A percentile compares a stretch with the other conserved stretches of the same genome.
Evolutionary conservation across 2,113 vertebrate genomes (phyloP).

Genomic region (Alligator sinensis): DNA sequence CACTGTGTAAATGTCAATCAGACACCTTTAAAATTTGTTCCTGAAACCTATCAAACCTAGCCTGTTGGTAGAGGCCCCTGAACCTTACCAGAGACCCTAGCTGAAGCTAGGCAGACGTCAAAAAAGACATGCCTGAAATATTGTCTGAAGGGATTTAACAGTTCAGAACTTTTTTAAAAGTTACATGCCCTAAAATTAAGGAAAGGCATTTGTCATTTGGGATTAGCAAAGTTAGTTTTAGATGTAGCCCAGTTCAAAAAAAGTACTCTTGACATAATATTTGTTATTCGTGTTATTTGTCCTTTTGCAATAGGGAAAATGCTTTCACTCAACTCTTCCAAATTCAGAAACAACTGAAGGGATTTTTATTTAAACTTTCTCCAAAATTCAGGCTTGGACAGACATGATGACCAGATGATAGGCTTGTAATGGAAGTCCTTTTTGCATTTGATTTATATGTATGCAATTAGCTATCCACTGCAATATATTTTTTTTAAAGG

Average conservation of each 20-base stretch:
- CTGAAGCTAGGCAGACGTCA: neutral
- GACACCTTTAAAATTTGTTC: neutral
- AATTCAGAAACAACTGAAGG: neutral
- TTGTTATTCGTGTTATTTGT: neutral
- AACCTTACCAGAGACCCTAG: neutral
- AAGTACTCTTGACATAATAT: neutral
- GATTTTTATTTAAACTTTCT: accelerated
- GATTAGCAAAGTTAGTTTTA: neutral
- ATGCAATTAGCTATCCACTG: neutral
- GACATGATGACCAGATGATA: neutral
- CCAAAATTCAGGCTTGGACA: neutral
- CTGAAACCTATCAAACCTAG: neutral
- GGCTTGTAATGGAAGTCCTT: neutral
- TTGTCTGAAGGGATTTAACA: neutral
- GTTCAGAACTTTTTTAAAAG: neutral
- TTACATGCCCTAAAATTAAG: neutral
- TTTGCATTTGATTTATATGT: neutral
- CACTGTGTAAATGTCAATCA: neutral
- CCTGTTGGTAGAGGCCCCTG: neutral
- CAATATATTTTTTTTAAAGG: neutral
- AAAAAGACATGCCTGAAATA: neutral
- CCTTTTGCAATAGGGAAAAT: neutral
- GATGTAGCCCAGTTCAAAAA: neutral
- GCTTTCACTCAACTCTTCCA: neutral
- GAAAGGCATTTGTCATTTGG: neutral